Percentiles rank a stretch among this genome's conserved stretches.
Conservation (phyloP, 1,140 invertebrate species). For the Cryptotermes secundus region DNA sequence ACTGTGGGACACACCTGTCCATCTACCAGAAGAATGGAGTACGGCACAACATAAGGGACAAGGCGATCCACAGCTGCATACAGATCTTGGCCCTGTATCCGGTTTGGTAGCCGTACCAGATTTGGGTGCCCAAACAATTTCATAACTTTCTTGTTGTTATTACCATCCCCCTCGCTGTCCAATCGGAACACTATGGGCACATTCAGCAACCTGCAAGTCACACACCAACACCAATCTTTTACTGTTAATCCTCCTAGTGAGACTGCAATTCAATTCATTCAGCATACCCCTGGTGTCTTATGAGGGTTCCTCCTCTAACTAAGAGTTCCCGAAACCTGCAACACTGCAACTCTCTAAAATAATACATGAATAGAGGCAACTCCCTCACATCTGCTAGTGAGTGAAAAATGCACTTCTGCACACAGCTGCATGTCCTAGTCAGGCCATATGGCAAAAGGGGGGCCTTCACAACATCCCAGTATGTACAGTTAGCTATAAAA, state of each 20-base stretch:
- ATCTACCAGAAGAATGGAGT: constrained; percentile 53
- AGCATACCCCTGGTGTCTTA: background rate
- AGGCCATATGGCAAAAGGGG: too few species aligned
- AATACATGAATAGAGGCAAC: too few species aligned
- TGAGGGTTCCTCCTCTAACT: background rate
- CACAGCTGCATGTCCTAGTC: too few species aligned
- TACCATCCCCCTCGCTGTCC: constrained; percentile 53
- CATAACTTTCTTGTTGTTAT: constrained; percentile 53
- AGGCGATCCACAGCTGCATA: constrained; percentile 53
- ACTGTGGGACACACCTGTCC: constrained; percentile 47
- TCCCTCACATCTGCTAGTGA: too few species aligned
- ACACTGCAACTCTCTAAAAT: too few species aligned
- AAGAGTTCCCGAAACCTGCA: too few species aligned
- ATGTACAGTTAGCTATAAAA: too few species aligned
- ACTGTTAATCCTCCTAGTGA: background rate
- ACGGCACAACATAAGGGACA: constrained; percentile 52
- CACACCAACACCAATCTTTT: background rate
- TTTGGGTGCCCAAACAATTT: constrained; percentile 60
- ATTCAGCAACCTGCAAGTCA: constrained; percentile 48
- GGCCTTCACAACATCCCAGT: too few species aligned
- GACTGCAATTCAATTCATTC: background rate
- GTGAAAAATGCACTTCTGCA: too few species aligned
- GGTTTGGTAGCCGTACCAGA: constrained; percentile 59
- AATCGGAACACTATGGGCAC: constrained; percentile 58
- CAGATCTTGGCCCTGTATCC: constrained; percentile 54